These are phyloP conservation scores for Pemphigus obesinymphae DNA, from an alignment of 1,140 invertebrate species.

Conservation along the genomic window DNA sequence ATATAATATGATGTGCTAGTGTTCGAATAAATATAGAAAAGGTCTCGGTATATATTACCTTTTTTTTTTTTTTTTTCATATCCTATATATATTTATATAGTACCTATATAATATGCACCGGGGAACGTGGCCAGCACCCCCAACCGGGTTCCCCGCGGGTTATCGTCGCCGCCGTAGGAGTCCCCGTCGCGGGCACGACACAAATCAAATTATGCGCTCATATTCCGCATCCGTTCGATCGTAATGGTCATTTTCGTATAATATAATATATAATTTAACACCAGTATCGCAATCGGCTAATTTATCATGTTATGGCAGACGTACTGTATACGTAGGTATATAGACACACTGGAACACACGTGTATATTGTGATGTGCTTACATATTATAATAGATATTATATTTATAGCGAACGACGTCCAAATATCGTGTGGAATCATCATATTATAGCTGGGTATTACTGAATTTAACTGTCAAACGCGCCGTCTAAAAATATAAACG, in stretches of 20 bases:
- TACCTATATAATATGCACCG: neutral
- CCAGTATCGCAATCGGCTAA: slow-evolving; percentile 11
- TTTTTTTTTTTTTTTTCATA: neutral
- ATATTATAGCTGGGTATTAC: no score
- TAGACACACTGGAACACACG: neutral
- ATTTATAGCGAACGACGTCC: neutral
- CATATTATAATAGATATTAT: neutral
- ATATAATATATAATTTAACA: slow-evolving; percentile 28
- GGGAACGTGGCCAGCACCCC: slow-evolving; percentile 18
- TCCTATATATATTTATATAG: neutral
- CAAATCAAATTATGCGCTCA: slow-evolving; percentile 35
- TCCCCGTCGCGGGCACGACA: neutral
- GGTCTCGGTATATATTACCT: neutral
- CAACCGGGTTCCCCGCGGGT: slow-evolving; percentile 27
- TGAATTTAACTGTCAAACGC: no score
- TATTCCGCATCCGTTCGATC: slow-evolving; percentile 30
- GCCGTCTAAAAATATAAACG: no score
- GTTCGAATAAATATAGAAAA: neutral
- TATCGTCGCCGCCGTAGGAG: slow-evolving; percentile 28
- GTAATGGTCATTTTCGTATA: slow-evolving; percentile 4
- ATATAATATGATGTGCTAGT: neutral
- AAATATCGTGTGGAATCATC: no score
- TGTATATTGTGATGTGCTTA: neutral
- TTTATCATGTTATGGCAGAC: neutral
- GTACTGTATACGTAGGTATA: neutral